Conservation (phyloP, 1,140 invertebrate species). For the Drosophila nannoptera region DNA sequence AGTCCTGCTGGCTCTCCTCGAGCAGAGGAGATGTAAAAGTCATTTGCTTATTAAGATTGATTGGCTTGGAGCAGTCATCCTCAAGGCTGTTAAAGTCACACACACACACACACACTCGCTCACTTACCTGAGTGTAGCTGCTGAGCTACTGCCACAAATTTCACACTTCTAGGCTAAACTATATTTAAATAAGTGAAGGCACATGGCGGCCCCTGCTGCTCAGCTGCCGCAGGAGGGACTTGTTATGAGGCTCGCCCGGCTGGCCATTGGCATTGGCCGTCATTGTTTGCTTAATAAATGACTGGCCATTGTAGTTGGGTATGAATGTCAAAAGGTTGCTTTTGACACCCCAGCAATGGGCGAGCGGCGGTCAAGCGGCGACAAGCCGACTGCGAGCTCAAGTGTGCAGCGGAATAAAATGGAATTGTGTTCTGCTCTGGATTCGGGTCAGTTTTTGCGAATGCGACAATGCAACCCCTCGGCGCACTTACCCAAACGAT, state of each 20-base stretch:
- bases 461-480: conserved; percentile 47
- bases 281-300: conserved; percentile 73
- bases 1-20: neutral
- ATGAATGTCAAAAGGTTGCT: conserved; percentile 73
- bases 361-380: conserved; percentile 58
- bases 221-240: conserved; percentile 50
- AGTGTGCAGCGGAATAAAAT: conserved; percentile 29
- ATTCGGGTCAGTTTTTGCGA: conserved; percentile 46
- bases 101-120: neutral
- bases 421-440: conserved; percentile 6
- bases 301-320: conserved; percentile 63
- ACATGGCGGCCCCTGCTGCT: conserved; percentile 22
- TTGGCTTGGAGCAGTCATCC: neutral
- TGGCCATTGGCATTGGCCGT: conserved; percentile 10
- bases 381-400: conserved; percentile 31
- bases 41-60: conserved; percentile 5
- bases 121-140: conserved; percentile 16
- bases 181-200: conserved; percentile 54
- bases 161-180: conserved; percentile 51
- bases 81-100: neutral
- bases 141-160: conserved; percentile 18
- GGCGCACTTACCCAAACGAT: conserved; percentile 42
- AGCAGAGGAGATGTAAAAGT: too few species aligned
- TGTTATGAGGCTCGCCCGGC: conserved; percentile 41
- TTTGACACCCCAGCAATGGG: conserved; percentile 58